These are phyloP conservation scores for Harpalus rufipes DNA, from an alignment of 2,888 invertebrate species.

Conservation along the genomic window DNA sequence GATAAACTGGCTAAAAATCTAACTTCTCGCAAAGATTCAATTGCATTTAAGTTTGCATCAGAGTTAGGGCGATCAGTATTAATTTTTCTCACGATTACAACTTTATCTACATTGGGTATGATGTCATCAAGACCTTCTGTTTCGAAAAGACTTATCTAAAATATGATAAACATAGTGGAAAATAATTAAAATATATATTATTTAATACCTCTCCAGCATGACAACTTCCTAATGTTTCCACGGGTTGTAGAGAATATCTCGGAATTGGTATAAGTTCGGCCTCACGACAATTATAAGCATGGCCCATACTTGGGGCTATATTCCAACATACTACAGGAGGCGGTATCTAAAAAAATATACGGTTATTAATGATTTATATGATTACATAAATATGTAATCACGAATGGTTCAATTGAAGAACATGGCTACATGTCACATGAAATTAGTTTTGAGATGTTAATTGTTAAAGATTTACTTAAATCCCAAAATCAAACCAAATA, in stretches of 20 bases:
- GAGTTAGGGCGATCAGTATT: slow-evolving; percentile 76
- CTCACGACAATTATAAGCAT: slow-evolving; percentile 81
- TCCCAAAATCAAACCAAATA: too few species aligned
- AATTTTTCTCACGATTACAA: slow-evolving; percentile 80
- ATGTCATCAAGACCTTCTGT: slow-evolving; percentile 78
- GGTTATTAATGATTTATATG: neutral
- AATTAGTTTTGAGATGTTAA: too few species aligned
- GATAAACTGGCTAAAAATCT: slow-evolving; percentile 84
- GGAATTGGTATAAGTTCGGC: slow-evolving; percentile 80
- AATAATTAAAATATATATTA: neutral
- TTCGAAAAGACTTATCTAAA: slow-evolving; percentile 80
- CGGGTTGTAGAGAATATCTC: slow-evolving; percentile 79
- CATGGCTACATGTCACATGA: too few species aligned
- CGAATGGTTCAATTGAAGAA: too few species aligned
- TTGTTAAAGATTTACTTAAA: too few species aligned
- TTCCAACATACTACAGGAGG: slow-evolving; percentile 82
- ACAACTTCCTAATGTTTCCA: slow-evolving; percentile 80
- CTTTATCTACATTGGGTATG: slow-evolving; percentile 77
- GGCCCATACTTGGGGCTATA: slow-evolving; percentile 81
- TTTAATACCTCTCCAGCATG: slow-evolving; percentile 80
- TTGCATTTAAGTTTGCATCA: slow-evolving; percentile 74
- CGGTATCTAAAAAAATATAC: slow-evolving; percentile 76
- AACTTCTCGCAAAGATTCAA: slow-evolving; percentile 82
- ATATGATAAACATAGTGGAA: slow-evolving; percentile 55
- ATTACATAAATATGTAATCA: neutral